These are phyloP conservation scores for Hanleya hanleyi DNA, from an alignment of 2,888 invertebrate genomes.

Conservation along the genomic window DNA sequence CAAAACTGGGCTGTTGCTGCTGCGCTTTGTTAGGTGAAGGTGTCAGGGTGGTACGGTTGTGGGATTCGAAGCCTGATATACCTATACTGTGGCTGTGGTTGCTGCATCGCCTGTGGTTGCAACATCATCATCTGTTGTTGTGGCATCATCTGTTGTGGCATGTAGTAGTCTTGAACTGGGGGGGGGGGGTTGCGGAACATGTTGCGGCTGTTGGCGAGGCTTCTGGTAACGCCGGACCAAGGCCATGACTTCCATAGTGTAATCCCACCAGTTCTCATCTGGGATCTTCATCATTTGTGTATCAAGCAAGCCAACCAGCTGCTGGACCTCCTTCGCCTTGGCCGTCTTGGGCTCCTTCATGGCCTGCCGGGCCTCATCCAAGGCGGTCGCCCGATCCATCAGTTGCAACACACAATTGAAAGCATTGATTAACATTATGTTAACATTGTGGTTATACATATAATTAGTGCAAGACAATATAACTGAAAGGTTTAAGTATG, in stretches of 20 bases:
- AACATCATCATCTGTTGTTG: neutral
- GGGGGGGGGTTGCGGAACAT: neutral
- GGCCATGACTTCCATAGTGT: neutral
- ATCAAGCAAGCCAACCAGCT: neutral
- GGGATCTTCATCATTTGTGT: constrained; percentile 1
- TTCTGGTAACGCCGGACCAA: neutral
- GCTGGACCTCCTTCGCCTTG: neutral
- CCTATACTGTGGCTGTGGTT: too few species aligned
- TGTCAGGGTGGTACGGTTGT: neutral
- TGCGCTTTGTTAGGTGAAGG: neutral
- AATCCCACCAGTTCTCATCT: constrained; percentile 4
- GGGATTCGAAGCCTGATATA: too few species aligned
- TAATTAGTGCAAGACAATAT: too few species aligned
- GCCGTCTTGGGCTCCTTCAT: neutral
- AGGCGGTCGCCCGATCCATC: neutral
- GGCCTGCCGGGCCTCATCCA: neutral
- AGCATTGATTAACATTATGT: neutral
- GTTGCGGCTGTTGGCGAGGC: neutral
- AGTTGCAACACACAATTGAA: neutral
- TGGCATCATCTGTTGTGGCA: neutral
- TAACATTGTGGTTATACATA: neutral
- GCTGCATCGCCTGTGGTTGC: too few species aligned
- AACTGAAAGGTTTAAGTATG: too few species aligned
- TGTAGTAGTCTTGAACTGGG: neutral
- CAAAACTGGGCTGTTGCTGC: neutral